phyloP scores from a whole-genome alignment of 2,888 invertebrate species.

The Heteropelma amictum region DNA sequence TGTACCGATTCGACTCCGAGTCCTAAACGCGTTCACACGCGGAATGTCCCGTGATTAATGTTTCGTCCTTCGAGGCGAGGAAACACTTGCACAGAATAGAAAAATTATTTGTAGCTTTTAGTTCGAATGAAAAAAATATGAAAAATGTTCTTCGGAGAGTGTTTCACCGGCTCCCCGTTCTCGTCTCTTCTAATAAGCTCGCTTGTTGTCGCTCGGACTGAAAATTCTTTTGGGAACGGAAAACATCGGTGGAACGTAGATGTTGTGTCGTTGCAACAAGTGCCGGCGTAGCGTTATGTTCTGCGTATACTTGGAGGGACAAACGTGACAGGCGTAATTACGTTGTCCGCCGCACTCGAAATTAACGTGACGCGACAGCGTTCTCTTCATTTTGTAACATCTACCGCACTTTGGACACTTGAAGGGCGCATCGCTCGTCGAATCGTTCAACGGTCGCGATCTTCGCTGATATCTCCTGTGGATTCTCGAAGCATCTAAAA shows the following conservation, averaged over 20 bases:
- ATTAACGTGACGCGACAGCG: constrained; percentile 75
- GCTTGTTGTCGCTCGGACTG: constrained; percentile 27
- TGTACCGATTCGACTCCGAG: too few species aligned
- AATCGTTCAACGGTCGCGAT: constrained; percentile 58
- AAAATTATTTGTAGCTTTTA: too few species aligned
- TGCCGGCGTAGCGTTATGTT: constrained; percentile 69
- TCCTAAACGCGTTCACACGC: too few species aligned
- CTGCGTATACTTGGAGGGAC: constrained; percentile 67
- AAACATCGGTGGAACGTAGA: constrained; percentile 66
- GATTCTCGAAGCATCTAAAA: constrained; percentile 17
- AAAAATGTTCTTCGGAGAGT: too few species aligned
- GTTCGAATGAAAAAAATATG: too few species aligned
- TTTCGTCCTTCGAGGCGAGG: too few species aligned
- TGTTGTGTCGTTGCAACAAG: constrained; percentile 65
- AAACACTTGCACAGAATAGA: too few species aligned
- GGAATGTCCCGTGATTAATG: too few species aligned
- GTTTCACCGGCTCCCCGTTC: not conserved
- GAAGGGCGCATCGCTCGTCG: constrained; percentile 33
- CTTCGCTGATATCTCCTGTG: constrained; percentile 44
- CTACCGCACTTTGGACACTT: constrained; percentile 74
- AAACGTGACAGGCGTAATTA: constrained; percentile 67
- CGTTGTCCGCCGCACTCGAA: constrained; percentile 76
- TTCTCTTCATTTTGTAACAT: constrained; percentile 73
- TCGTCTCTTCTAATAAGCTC: not conserved
- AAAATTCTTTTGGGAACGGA: constrained; percentile 59